Conservation (phyloP, 2,888 invertebrate species). For the Tipula confusa region DNA sequence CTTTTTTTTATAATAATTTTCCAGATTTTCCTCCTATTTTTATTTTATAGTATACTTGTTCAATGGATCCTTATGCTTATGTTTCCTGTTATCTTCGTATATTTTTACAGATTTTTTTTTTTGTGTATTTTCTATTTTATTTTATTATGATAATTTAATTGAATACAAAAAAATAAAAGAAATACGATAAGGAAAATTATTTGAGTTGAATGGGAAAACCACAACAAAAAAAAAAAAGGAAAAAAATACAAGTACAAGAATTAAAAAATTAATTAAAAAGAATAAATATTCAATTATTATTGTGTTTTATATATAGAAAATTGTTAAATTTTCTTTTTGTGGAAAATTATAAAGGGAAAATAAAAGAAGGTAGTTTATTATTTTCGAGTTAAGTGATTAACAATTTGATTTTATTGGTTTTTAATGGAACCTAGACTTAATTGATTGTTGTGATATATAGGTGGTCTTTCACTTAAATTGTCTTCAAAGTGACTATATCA, state of each 20-base stretch:
- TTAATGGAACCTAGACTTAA: too few species aligned
- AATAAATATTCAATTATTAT: conserved; percentile 3
- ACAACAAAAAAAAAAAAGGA: neutral
- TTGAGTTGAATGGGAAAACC: neutral
- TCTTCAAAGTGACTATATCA: too few species aligned
- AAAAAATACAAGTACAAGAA: neutral
- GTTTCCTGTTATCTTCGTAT: conserved; percentile 12
- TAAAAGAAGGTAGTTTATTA: too few species aligned
- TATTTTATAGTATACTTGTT: neutral
- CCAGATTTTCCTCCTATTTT: neutral
- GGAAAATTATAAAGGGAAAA: neutral
- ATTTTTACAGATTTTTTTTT: conserved; percentile 21
- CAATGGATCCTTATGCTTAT: conserved; percentile 14
- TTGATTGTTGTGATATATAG: too few species aligned
- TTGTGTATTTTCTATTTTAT: too few species aligned
- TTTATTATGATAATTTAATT: conserved; percentile 25
- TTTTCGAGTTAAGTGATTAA: too few species aligned
- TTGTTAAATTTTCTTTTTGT: neutral
- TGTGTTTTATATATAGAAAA: neutral
- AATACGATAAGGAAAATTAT: neutral
- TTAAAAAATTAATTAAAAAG: conserved; percentile 14
- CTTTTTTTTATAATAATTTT: neutral
- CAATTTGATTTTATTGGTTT: too few species aligned
- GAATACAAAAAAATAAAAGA: neutral
- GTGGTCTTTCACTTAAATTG: too few species aligned